phyloP scores from a whole-genome alignment of 2,888 invertebrate species.

The Pandemis heparana region DNA sequence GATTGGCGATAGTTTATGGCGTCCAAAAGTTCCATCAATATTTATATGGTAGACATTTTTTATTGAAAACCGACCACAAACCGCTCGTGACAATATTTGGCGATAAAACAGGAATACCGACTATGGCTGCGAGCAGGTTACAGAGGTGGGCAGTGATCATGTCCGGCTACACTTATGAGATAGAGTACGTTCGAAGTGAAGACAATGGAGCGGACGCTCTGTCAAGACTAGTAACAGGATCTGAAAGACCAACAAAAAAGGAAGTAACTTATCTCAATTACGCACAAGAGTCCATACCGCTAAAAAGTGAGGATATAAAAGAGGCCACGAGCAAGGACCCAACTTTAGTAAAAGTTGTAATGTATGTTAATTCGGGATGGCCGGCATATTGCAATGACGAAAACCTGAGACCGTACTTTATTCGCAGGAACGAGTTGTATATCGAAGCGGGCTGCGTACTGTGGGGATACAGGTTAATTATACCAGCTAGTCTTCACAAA shows the following conservation, averaged over 20 bases:
- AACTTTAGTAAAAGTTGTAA: background rate
- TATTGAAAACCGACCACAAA: conserved; percentile 1
- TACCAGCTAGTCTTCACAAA: background rate
- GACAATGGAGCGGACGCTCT: background rate
- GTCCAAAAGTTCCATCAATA: no score
- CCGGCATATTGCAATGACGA: background rate
- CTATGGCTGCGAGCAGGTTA: conserved; percentile 34
- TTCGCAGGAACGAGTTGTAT: background rate
- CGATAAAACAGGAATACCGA: conserved; percentile 22
- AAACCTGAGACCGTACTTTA: background rate
- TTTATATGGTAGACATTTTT: background rate
- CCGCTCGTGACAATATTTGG: conserved; percentile 36
- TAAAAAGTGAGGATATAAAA: no score
- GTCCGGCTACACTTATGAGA: background rate
- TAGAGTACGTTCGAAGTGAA: background rate
- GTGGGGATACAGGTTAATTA: background rate
- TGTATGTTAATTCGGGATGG: background rate
- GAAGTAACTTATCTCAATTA: background rate
- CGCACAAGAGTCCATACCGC: background rate
- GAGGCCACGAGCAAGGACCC: background rate
- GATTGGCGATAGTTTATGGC: no score
- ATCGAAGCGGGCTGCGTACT: background rate
- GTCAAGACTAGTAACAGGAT: background rate
- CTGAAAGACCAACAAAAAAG: background rate
- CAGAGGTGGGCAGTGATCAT: background rate